Evolutionary conservation across 2,797 vertebrate genomes (phyloP), one percentile per base, ranked within the genome.

Genomic region (Gadopsis bispinosus): DNA sequence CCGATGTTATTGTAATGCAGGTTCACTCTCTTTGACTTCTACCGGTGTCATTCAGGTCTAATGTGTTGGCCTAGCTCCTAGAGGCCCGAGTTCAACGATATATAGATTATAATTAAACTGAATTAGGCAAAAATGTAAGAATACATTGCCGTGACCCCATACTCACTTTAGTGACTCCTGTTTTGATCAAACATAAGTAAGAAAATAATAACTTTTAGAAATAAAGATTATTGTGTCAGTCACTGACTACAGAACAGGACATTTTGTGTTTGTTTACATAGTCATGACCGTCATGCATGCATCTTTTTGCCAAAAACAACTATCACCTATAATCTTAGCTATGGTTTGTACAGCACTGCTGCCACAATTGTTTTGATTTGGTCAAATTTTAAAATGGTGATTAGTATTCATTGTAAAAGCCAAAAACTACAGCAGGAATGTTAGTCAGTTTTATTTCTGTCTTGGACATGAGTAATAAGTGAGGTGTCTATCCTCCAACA

Each of bases 1-100:
- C 90, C 29, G 73, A 62, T 92, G 91, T 93, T 93, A 92, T 92
- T 92, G 84, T 90, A 93, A 90, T 78, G 81, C 88, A 91, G 88
- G 88, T 89, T 90, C 83, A 79, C 75, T 89, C 88, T 81, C 65
- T 80, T 82, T 86, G 75, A 87, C 88, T 91, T 87, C 85, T 75
- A 67, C 37, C 72, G 56, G 62, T 92, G 76, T 79, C 79, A 58
- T 68, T 83, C 62, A 78, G 81, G 73, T 73, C 79, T 76, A 39
- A 64, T 53, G 55, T 84, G 81, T 70, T 75, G 74, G 81, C 77
- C 58, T 10, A 58, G 39, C 17, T 79, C 56, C 58, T n/a, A 45
- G 13, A 82, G 47, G 74, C 64, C 47, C 0, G 19, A 19, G 55
- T 58, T 83, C 35, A 68, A 62, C 45, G 43, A 62, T 35, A 33